Conservation (phyloP, 2,113 vertebrate species). For the Egretta garzetta region DNA sequence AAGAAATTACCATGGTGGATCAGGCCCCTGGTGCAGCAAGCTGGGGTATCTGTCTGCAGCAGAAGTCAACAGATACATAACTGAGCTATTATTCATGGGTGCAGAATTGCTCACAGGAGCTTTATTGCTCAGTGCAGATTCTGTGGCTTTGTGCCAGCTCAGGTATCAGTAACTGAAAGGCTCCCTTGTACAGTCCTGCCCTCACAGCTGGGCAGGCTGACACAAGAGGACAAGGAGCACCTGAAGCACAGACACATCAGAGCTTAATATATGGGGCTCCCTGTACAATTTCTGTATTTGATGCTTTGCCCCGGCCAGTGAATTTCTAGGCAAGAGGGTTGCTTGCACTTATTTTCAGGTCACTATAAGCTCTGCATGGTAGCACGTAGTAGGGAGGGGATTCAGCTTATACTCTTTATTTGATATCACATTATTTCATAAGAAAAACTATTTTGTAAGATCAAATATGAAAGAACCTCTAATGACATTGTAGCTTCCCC, state of each 20-base stretch:
- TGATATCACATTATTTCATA: not conserved
- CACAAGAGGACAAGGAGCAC: not conserved
- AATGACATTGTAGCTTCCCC: not conserved
- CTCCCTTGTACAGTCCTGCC: not conserved
- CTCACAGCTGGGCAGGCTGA: not conserved
- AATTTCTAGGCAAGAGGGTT: not conserved
- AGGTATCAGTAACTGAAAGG: not conserved
- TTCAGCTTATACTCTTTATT: not conserved
- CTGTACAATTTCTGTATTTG: not conserved
- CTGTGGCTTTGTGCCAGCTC: not conserved
- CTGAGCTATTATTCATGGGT: not conserved
- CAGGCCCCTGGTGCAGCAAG: not conserved
- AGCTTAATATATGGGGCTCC: not conserved
- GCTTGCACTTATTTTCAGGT: not conserved
- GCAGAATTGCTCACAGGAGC: not conserved
- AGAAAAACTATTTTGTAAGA: not conserved
- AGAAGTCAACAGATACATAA: fast-evolving
- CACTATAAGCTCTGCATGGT: not conserved
- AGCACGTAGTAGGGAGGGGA: not conserved
- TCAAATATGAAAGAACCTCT: not conserved
- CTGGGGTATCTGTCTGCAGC: not conserved
- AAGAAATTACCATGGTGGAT: not conserved
- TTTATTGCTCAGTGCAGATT: not conserved
- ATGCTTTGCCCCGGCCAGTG: not conserved
- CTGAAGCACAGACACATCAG: not conserved